phyloP scores from a whole-genome alignment of 30 jellyfish, hydroid and myxozoan genomes.

The Aurelia sp. region DNA sequence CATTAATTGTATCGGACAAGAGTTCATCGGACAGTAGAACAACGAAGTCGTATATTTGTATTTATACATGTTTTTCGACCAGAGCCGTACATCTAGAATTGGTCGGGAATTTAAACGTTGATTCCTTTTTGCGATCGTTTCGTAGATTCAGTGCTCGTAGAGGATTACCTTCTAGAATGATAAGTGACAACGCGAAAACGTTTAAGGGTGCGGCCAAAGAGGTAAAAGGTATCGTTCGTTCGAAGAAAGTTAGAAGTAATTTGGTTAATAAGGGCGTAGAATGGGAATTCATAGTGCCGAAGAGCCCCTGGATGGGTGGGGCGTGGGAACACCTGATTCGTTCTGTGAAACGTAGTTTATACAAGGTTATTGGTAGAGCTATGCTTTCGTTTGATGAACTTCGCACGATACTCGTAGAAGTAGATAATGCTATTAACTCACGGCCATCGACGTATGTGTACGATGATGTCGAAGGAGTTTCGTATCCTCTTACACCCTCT shows the following conservation, averaged over 20 bases:
- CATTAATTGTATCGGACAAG: slow-evolving; percentile 21
- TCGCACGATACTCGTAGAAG: slow-evolving; percentile 20
- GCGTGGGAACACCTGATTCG: background rate
- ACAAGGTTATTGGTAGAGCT: background rate
- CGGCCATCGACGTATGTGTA: slow-evolving; percentile 44
- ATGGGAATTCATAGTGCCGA: background rate
- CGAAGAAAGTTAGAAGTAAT: background rate
- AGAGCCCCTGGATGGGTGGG: background rate
- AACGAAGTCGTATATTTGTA: background rate
- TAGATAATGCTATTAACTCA: slow-evolving; percentile 21
- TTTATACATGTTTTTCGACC: background rate
- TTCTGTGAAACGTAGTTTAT: background rate
- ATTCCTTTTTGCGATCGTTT: background rate
- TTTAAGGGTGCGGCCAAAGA: background rate
- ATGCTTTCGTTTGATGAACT: slow-evolving; percentile 9
- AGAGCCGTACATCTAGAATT: slow-evolving; percentile 5
- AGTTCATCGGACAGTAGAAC: no score
- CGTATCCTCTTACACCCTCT: slow-evolving; percentile 61
- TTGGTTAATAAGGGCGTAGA: background rate
- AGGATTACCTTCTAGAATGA: background rate
- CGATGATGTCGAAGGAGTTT: slow-evolving; percentile 38
- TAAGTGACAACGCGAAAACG: slow-evolving; percentile 6
- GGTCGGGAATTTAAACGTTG: background rate
- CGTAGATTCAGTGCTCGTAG: slow-evolving; percentile 3
- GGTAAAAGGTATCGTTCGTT: background rate